A percentile compares a stretch with the other conserved stretches of the same genome.
These are phyloP conservation scores for Bombylius major DNA, from an alignment of 2,888 invertebrate species.

Conservation along the genomic window DNA sequence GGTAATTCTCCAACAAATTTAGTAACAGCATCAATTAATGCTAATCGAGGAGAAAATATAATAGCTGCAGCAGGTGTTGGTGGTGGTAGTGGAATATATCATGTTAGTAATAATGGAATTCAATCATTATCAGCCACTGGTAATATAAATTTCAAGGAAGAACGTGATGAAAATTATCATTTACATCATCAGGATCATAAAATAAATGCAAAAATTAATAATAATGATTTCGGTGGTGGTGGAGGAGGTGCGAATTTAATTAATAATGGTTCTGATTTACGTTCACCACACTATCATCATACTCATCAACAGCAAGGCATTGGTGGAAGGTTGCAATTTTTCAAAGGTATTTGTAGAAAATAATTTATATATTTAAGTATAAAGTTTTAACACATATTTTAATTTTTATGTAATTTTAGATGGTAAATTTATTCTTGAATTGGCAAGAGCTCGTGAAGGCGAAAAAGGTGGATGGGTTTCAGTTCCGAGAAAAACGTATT, in stretches of 20 bases:
- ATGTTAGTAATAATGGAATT: not conserved
- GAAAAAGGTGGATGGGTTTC: slow-evolving; percentile 81
- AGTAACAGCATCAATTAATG: slow-evolving; percentile 11
- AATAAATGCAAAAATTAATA: not conserved
- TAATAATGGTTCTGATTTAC: not conserved
- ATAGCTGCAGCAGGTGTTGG: not conserved
- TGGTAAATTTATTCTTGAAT: slow-evolving; percentile 81
- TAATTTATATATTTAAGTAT: not conserved
- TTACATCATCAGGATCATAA: not conserved
- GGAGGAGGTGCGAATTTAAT: slow-evolving; percentile 9
- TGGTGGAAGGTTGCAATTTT: slow-evolving; percentile 36
- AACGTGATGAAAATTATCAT: not conserved
- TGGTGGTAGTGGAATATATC: not conserved
- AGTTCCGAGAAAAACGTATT: slow-evolving; percentile 76
- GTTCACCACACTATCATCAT: not conserved
- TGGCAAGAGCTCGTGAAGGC: slow-evolving; percentile 62
- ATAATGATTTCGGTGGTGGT: slow-evolving; percentile 9
- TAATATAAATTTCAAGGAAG: not conserved
- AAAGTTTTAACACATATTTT: not conserved
- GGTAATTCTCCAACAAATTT: slow-evolving; percentile 35
- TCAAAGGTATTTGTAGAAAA: slow-evolving; percentile 27
- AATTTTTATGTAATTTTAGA: slow-evolving; percentile 41
- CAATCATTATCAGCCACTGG: not conserved
- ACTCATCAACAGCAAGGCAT: slow-evolving; percentile 3
- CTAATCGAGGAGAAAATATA: not conserved